A percentile compares a stretch with the other conserved stretches of the same genome.
Evolutionary conservation across 2,113 vertebrate genomes (phyloP).

Genomic region (Bubo bubo): DNA sequence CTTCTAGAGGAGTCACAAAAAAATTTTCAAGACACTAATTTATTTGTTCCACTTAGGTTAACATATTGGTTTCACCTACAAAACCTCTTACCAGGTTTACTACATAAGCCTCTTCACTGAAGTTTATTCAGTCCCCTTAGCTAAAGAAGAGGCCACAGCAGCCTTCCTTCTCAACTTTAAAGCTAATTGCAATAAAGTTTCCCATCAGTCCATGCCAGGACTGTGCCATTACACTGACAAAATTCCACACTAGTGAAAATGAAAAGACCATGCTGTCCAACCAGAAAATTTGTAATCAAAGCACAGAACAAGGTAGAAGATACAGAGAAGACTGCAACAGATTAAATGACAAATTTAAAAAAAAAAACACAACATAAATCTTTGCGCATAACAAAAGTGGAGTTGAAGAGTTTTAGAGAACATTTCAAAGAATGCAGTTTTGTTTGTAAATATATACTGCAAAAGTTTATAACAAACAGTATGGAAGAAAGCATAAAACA

Average conservation of each 20-base stretch:
- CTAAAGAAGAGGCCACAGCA: background rate
- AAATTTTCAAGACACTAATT: background rate
- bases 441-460: background rate
- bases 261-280: background rate
- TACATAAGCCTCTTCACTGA: background rate
- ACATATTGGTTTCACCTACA: background rate
- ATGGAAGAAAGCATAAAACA: background rate
- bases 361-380: background rate
- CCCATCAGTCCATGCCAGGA: background rate
- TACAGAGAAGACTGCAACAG: background rate
- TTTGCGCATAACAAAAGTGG: background rate
- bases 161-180: background rate
- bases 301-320: background rate
- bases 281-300: background rate
- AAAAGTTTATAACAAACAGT: background rate
- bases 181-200: background rate
- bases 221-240: background rate
- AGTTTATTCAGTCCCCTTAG: background rate
- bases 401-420: background rate
- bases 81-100: background rate
- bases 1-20: background rate
- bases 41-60: background rate
- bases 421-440: background rate
- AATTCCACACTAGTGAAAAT: accelerated
- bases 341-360: background rate